Evolutionary conservation across 1,140 invertebrate genomes (phyloP), one percentile per base, ranked within the genome.

Genomic region (Drosophila kepulauana): DNA sequence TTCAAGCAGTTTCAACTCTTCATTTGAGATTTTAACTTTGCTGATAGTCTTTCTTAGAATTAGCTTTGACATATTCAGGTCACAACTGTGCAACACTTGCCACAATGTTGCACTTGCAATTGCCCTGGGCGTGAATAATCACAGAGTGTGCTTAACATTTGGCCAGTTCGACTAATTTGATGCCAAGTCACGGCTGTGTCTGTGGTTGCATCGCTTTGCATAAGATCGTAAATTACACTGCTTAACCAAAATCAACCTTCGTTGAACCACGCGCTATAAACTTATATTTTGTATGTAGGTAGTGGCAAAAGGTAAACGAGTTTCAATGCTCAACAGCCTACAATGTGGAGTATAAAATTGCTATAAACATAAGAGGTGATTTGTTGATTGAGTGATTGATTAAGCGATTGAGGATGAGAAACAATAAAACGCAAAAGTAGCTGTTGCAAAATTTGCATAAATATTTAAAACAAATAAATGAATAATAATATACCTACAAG

Each of bases 181-280:
- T 86, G 84, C 69, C 58, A 8, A 69, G 79, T 87, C 82, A 86
- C 64, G 70, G 79, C 49, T 25, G 6, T 25, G 7, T 16, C 20
- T 43, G 52, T 28, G 49, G 28, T 13, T 69, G 38, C 13, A 20
- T 15, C 49, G 66, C 73, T 80, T 78, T 88, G 84, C 79, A 82
- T 88, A 75, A 56, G 66, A 72, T 78, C 67, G 68, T 73, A 84
- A 81, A 82, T 82, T 73, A 88, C 82, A 88, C 71, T 81, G 46
- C 10, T 1, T 33, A 35, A 49, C 15, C 16, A 51, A 33, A 20
- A 35, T 15, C 5, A 30, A 4, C 57, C 38, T 28, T 59, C 51
- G 49, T 16, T 16, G 2, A 10, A 35, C 48, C 49, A 54, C 52
- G 28, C 38, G 54, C 28, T 45, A n/a, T 38, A 35, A 28, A 13